Percentiles rank a stretch among this genome's conserved stretches.
Evolutionary conservation across 2,888 invertebrate genomes (phyloP).

Genomic region (Pteria penguin): DNA sequence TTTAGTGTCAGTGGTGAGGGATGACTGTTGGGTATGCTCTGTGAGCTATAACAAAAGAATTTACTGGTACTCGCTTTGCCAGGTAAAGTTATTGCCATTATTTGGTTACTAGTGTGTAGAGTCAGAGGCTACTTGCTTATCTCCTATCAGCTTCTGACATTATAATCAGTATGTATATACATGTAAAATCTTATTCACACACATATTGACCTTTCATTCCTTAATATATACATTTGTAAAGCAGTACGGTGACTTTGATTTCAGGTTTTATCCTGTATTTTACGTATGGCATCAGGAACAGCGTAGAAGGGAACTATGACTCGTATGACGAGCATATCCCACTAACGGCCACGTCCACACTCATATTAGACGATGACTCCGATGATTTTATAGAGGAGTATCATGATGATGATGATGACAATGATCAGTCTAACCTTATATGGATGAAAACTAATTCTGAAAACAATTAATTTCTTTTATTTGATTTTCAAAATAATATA

Average conservation of each 20-base stretch:
- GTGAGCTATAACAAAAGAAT: no score
- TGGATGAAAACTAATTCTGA: background rate
- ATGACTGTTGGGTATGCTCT: no score
- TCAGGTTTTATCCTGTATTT: constrained; percentile 79
- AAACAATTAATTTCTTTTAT: no score
- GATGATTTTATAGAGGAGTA: constrained; percentile 5
- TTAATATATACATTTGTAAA: background rate
- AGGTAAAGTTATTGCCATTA: no score
- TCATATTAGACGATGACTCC: background rate
- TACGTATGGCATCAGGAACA: constrained; percentile 78
- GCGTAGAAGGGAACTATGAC: constrained; percentile 57
- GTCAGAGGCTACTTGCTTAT: no score
- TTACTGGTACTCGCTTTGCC: no score
- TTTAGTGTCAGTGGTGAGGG: no score
- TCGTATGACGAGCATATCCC: constrained; percentile 4
- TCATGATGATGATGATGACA: background rate
- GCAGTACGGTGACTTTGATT: constrained; percentile 28
- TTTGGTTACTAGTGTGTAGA: no score
- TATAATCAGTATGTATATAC: no score
- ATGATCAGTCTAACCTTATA: background rate
- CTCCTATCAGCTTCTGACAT: no score
- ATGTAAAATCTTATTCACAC: background rate
- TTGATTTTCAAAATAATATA: no score
- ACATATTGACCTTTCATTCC: background rate
- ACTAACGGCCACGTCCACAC: background rate